phyloP scores from a whole-genome alignment of 2,113 vertebrate genomes.

The Mungos mungo region DNA sequence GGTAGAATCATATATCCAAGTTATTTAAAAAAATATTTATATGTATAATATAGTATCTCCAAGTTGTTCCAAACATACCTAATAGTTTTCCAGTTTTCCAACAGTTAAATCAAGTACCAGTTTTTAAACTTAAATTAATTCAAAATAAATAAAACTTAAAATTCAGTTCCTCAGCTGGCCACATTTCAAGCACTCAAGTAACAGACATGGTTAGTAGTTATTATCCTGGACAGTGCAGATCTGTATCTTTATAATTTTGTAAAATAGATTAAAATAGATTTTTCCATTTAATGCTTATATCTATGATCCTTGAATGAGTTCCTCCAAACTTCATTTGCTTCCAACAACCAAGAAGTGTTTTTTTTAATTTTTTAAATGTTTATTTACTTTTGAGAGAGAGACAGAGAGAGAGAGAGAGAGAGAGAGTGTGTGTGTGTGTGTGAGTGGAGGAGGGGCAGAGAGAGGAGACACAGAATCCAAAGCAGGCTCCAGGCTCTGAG shows the following conservation, averaged over 20 bases:
- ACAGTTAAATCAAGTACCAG: not conserved
- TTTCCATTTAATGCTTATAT: not conserved
- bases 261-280: not conserved
- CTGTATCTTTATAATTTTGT: not conserved
- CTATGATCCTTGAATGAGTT: not conserved
- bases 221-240: not conserved
- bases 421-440: too few species aligned
- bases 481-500: too few species aligned
- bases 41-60: not conserved
- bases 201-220: not conserved
- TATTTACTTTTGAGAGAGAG: too few species aligned
- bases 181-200: not conserved
- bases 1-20: not conserved
- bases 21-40: not conserved
- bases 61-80: not conserved
- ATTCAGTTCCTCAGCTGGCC: not conserved
- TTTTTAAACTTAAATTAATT: constrained; percentile 7
- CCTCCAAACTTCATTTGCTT: not conserved
- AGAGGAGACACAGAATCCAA: too few species aligned
- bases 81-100: not conserved
- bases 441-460: too few species aligned
- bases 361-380: too few species aligned
- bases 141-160: constrained; percentile 9
- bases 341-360: not conserved
- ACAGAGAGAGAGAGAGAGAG: too few species aligned